A percentile compares a stretch with the other conserved stretches of the same genome.
phyloP scores from a whole-genome alignment of 1,140 invertebrate genomes.

The Brachionus plicatilis region DNA sequence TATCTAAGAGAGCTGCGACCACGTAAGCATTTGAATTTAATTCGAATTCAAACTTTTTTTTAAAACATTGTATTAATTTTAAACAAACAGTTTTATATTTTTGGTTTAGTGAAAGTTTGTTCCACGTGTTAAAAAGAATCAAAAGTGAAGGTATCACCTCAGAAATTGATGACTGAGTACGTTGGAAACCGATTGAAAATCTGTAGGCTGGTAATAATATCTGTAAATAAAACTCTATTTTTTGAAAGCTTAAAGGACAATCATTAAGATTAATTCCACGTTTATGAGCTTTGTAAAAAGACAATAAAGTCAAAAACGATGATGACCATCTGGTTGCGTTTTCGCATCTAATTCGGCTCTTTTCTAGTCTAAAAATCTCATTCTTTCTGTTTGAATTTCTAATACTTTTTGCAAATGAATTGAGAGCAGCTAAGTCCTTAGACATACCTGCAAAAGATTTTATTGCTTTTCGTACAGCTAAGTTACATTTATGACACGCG shows the following conservation, averaged over 20 bases:
- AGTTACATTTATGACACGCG: background rate
- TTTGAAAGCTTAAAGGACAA: background rate
- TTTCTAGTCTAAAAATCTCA: background rate
- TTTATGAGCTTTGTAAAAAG: background rate
- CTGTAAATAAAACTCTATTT: conserved; percentile 5
- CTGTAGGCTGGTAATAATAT: background rate
- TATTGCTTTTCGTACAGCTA: background rate
- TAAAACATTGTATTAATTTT: background rate
- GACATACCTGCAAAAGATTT: background rate
- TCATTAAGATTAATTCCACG: background rate
- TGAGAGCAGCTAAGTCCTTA: background rate
- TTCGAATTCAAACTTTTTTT: background rate
- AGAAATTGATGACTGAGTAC: background rate
- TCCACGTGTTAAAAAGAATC: background rate
- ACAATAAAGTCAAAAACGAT: background rate
- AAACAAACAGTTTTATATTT: background rate
- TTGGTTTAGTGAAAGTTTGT: background rate
- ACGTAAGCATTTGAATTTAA: background rate
- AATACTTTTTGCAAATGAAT: background rate
- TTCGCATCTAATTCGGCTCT: background rate
- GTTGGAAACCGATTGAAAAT: background rate
- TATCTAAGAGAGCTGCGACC: background rate
- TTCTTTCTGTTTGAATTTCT: background rate
- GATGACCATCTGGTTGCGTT: background rate
- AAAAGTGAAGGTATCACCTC: background rate